Base-by-base conservation (phyloP, 1,140 invertebrate species). In the Parasteatoda tepidariorum region DNA sequence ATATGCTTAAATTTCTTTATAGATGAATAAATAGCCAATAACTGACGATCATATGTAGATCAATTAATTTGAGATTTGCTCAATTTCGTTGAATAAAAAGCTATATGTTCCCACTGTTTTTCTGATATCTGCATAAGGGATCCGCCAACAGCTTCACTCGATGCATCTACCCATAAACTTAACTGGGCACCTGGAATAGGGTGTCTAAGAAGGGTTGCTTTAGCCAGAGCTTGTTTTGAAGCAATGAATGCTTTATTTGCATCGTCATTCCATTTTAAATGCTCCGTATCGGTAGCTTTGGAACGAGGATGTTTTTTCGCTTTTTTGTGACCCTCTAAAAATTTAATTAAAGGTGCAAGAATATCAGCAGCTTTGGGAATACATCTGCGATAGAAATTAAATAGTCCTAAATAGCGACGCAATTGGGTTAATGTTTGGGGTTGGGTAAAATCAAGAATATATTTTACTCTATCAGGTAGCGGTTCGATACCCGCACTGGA, bases 21-120 rank as follows among this genome's bases (percentile, higher is more conserved):
- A 7, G 87, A 86, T 15, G 85, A 71, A 85, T 90, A 91, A 26
- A 90, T 88, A 0, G 89, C 90, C 5, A 91, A 70, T 1, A 91
- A 84, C 85, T 92, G 90, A 6, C 89, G 74, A 78, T 90, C 89
- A 85, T 89, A 91, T 2, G 88, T 86, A 13, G 86, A 86, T 59
- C 90, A 90, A 31, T 88, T 87, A 24, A 76, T 54, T 85, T 90
- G 85, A 0, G 87, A 67, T 22, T 84, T 48, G 6, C 57, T 86
- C 0, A 90, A 70, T 78, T 89, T 89, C 64, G 86, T 87, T 11
- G 88, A 89, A 66, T 89, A 89, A 78, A 89, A 90, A 26, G 86
- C 88, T 0, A 89, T 66, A 2, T 88, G 89, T 87, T 88, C 33
- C 30, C 31, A 66, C 7, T 3, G n/a, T 2, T 28, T 18, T 5